These are phyloP conservation scores for Bungarus multicinctus DNA, from an alignment of 2,113 vertebrate genomes.

Conservation along the genomic window DNA sequence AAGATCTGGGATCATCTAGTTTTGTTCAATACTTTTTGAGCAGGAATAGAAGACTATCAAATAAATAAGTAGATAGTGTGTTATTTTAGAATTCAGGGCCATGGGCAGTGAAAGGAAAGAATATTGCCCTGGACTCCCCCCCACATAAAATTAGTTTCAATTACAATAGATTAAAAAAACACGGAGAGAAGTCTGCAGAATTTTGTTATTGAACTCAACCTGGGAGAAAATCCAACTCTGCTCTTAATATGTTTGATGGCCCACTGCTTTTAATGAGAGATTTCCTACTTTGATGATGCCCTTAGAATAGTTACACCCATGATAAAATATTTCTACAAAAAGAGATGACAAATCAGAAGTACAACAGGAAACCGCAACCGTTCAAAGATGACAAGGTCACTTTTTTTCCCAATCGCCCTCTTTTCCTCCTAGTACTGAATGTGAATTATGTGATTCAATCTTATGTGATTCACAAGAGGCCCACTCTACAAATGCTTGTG, in stretches of 20 bases:
- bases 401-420: neutral
- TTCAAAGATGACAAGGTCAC: neutral
- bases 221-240: neutral
- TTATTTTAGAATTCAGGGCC: neutral
- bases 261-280: neutral
- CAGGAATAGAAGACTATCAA: neutral
- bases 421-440: neutral
- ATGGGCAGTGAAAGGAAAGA: neutral
- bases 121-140: neutral
- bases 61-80: neutral
- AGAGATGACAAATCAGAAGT: neutral
- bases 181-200: neutral
- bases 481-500: neutral
- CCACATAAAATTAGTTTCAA: neutral
- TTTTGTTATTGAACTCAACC: neutral
- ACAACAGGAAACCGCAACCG: neutral
- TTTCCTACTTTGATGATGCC: neutral
- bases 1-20: neutral
- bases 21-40: neutral
- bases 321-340: neutral
- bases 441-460: neutral
- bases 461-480: neutral
- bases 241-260: neutral
- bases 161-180: neutral
- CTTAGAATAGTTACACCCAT: neutral